A percentile compares a stretch with the other conserved stretches of the same genome.
Conservation (phyloP, 30 jellyfish, hydroid and myxozoan species). For the Chrysaora quinquecirrha region DNA sequence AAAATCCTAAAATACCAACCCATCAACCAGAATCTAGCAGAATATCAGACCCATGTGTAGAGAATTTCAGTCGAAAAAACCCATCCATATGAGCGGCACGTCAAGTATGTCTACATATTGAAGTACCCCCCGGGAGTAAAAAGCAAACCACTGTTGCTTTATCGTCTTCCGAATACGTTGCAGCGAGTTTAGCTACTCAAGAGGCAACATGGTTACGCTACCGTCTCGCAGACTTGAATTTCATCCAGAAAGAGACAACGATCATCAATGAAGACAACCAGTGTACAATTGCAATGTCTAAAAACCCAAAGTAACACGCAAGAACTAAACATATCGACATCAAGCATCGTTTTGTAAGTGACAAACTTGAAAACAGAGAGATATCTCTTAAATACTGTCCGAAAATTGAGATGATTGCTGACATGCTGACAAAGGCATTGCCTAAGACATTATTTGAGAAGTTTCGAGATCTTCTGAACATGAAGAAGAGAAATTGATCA, state of each 20-base stretch:
- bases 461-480: slow-evolving; percentile 2
- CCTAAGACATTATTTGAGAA: slow-evolving; percentile 25
- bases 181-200: slow-evolving; percentile 58
- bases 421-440: slow-evolving; percentile 37
- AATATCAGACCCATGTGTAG: too few species aligned
- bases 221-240: background rate
- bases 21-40: too few species aligned
- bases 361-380: slow-evolving; percentile 1
- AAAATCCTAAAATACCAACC: too few species aligned
- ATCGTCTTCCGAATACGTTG: slow-evolving; percentile 50
- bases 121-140: too few species aligned
- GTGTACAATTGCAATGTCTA: slow-evolving; percentile 50
- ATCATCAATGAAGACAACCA: slow-evolving; percentile 32
- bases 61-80: too few species aligned
- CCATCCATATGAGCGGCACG: too few species aligned
- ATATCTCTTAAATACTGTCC: slow-evolving; percentile 32
- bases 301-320: slow-evolving; percentile 21
- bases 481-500: background rate
- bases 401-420: slow-evolving; percentile 47
- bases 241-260: slow-evolving; percentile 13
- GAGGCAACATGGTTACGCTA: slow-evolving; percentile 42
- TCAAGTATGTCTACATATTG: too few species aligned
- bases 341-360: slow-evolving; percentile 29
- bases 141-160: slow-evolving; percentile 28
- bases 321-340: slow-evolving; percentile 45